These are phyloP conservation scores for Hirudo medicinalis DNA, from an alignment of 1,140 invertebrate genomes.

Conservation along the genomic window DNA sequence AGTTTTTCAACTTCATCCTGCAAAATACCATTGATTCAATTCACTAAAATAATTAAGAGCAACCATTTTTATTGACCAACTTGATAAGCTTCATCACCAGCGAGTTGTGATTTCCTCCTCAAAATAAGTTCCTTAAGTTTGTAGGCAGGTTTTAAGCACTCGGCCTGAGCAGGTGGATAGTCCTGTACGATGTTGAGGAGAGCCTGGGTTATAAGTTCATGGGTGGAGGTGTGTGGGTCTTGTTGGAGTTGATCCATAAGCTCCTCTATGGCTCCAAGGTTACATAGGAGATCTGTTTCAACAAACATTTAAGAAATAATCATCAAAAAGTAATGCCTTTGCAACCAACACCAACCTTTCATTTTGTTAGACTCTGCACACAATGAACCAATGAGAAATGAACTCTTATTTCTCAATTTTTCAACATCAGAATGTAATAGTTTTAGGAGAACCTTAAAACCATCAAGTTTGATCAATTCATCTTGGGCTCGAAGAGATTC, in stretches of 20 bases:
- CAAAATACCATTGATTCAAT: not conserved
- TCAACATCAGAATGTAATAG: constrained; percentile 49
- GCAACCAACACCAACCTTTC: constrained; percentile 39
- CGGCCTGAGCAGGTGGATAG: constrained; percentile 41
- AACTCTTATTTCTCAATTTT: constrained; percentile 54
- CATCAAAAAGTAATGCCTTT: not conserved
- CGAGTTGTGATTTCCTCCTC: constrained; percentile 36
- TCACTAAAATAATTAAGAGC: not conserved
- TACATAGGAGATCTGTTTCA: constrained; percentile 41
- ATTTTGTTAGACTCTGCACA: constrained; percentile 45
- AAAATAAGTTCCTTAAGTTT: constrained; percentile 39
- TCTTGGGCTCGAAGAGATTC: constrained; percentile 47
- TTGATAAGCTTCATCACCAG: constrained; percentile 34
- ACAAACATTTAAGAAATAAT: constrained; percentile 9
- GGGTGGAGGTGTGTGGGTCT: constrained; percentile 37
- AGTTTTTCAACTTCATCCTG: constrained; percentile 3
- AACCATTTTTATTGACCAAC: constrained; percentile 27
- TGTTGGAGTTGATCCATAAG: constrained; percentile 41
- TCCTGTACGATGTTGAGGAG: constrained; percentile 42
- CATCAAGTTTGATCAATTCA: constrained; percentile 50
- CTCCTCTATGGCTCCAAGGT: constrained; percentile 51
- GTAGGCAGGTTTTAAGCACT: constrained; percentile 45
- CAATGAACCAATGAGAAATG: constrained; percentile 53
- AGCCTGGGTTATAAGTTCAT: constrained; percentile 48
- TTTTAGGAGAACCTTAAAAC: constrained; percentile 50